Conservation (phyloP, 2,797 vertebrate species). For the Fundulus diaphanus region DNA sequence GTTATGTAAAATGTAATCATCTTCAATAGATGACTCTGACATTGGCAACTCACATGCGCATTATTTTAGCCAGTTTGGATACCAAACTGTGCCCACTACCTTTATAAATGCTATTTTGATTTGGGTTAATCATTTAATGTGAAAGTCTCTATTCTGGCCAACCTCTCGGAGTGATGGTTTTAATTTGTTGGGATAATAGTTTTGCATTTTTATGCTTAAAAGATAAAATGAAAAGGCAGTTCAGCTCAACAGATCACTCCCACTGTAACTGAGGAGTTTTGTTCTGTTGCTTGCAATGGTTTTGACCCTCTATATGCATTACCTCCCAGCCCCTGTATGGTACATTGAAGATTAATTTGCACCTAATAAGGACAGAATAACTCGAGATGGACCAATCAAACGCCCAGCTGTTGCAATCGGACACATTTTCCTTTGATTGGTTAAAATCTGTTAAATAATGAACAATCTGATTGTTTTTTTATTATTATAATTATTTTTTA, state of each 20-base stretch:
- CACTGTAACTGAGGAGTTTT: not conserved
- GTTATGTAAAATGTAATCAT: slow-evolving; percentile 21
- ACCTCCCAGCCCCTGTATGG: not conserved
- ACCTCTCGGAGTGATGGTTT: not conserved
- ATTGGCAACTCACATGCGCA: no score
- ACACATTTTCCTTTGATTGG: not conserved
- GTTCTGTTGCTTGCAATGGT: slow-evolving; percentile 16
- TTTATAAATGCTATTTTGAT: not conserved
- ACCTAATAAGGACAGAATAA: not conserved
- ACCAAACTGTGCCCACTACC: not conserved
- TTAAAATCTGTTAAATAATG: not conserved
- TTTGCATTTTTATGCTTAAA: not conserved
- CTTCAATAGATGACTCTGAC: not conserved
- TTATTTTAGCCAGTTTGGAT: not conserved
- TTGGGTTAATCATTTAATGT: not conserved
- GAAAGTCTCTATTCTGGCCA: not conserved
- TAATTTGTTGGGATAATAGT: not conserved
- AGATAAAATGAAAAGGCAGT: not conserved
- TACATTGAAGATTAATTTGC: not conserved
- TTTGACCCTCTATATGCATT: slow-evolving; percentile 8
- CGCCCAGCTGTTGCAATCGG: not conserved
- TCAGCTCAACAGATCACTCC: slow-evolving; percentile 27
- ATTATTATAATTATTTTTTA: no score
- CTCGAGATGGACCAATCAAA: not conserved
- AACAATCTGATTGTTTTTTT: not conserved